Percentiles rank a stretch among this genome's conserved stretches.
Evolutionary conservation across 2,113 vertebrate species (phyloP).

Genomic region (Struthio camelus): DNA sequence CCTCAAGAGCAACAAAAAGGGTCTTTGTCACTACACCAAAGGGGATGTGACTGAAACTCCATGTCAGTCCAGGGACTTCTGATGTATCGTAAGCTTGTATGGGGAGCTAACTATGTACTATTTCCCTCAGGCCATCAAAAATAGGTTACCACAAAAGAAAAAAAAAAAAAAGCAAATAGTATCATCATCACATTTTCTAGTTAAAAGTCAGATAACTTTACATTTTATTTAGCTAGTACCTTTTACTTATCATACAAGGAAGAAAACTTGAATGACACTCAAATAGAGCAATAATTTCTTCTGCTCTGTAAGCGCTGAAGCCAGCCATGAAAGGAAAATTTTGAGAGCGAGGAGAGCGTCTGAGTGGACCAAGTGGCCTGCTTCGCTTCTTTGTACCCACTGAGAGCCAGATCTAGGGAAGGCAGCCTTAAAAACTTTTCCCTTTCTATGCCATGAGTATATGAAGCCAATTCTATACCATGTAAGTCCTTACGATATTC

Average conservation of each 20-base stretch:
- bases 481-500: background rate
- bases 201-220: background rate
- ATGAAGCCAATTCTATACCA: accelerated
- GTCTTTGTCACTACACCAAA: conserved; percentile 20
- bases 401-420: background rate
- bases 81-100: background rate
- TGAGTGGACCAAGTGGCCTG: background rate
- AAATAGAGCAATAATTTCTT: background rate
- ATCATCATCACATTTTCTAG: background rate
- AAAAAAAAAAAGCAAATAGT: background rate
- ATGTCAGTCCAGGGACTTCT: background rate
- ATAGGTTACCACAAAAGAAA: background rate
- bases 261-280: background rate
- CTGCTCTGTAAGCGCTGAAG: background rate
- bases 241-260: background rate
- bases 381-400: background rate
- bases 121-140: background rate
- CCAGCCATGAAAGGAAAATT: background rate
- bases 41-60: background rate
- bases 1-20: conserved; percentile 14
- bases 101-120: background rate
- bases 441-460: background rate
- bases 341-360: background rate
- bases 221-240: background rate
- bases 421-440: background rate